Conservation (phyloP, 2,888 invertebrate genomes). For the Drosophila barbarae region DNA sequence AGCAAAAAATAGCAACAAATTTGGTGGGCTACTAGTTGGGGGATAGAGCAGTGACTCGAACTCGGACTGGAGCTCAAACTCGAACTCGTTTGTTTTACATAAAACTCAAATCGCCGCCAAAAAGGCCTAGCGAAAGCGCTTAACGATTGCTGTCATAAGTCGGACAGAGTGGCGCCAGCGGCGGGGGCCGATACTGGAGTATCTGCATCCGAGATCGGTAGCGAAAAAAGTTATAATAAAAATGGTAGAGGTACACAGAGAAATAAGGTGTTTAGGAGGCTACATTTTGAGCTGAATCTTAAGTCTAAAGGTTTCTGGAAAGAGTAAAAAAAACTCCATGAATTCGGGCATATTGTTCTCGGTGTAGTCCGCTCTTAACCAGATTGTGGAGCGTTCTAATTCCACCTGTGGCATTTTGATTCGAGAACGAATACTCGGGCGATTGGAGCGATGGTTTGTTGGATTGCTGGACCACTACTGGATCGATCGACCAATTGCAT, state of each 20-base stretch:
- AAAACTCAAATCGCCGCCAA: constrained; percentile 56
- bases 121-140: constrained; percentile 67
- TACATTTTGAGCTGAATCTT: neutral
- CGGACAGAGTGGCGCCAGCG: constrained; percentile 54
- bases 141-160: constrained; percentile 41
- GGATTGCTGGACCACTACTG: constrained; percentile 5
- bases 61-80: neutral
- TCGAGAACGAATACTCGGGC: constrained; percentile 6
- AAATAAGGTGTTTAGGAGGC: neutral
- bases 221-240: constrained; percentile 19
- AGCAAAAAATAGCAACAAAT: constrained; percentile 26
- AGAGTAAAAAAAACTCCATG: neutral
- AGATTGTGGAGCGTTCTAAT: constrained; percentile 50
- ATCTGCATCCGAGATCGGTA: constrained; percentile 42
- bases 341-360: neutral
- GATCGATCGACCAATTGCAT: constrained; percentile 60
- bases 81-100: constrained; percentile 66
- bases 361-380: constrained; percentile 20
- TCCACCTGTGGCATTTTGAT: constrained; percentile 48
- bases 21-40: constrained; percentile 53
- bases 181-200: constrained; percentile 28
- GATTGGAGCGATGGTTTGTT: constrained; percentile 16
- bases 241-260: constrained; percentile 2
- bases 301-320: neutral
- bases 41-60: constrained; percentile 23